These are phyloP conservation scores for Lota lota DNA, from an alignment of 2,113 vertebrate species.

Conservation along the genomic window DNA sequence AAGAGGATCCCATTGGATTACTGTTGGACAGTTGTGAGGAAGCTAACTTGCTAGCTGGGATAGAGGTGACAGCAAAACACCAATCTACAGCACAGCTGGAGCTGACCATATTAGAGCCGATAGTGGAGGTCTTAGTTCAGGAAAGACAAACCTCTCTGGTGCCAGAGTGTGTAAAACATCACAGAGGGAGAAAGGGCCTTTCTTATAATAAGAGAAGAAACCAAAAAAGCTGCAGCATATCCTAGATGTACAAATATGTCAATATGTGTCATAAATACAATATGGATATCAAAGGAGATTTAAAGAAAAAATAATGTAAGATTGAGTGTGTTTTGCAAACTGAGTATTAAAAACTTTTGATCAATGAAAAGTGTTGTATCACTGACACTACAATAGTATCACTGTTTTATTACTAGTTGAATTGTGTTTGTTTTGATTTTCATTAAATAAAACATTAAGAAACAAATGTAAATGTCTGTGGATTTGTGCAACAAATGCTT, in stretches of 20 bases:
- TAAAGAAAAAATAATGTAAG: too few species aligned
- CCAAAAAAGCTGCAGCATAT: background rate
- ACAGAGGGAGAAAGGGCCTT: background rate
- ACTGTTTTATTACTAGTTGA: too few species aligned
- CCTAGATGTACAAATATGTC: background rate
- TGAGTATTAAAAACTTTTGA: too few species aligned
- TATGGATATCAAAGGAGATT: too few species aligned
- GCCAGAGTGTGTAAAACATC: background rate
- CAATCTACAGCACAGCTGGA: background rate
- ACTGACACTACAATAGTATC: too few species aligned
- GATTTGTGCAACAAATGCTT: too few species aligned
- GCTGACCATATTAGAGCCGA: background rate
- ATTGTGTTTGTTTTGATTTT: too few species aligned
- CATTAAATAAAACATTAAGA: too few species aligned
- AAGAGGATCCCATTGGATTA: slow-evolving; percentile 5
- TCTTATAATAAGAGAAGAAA: background rate
- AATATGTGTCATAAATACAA: too few species aligned
- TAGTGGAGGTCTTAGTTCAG: background rate
- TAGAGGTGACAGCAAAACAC: background rate
- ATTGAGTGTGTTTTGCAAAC: too few species aligned
- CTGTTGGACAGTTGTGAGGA: slow-evolving; percentile 68
- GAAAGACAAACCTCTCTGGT: background rate
- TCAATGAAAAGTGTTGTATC: too few species aligned
- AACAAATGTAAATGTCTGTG: too few species aligned
- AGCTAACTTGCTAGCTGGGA: slow-evolving; percentile 13